Evolutionary conservation across 2,113 vertebrate genomes (phyloP).

Genomic region (Illadopsis cleaveri): DNA sequence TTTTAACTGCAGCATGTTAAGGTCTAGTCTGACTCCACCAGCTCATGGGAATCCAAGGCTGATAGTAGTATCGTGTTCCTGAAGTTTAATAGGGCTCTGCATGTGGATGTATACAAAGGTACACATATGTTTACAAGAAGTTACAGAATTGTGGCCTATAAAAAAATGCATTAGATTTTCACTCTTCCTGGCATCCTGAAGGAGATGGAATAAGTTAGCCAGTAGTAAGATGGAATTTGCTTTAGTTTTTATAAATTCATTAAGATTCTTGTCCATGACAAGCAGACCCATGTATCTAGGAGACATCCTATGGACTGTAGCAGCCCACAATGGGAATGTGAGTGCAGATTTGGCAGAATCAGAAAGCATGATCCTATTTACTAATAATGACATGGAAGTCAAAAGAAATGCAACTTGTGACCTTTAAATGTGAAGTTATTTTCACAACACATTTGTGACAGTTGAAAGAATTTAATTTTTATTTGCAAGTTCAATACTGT

Average conservation of each 20-base stretch:
- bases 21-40: neutral
- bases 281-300: neutral
- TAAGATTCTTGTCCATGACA: neutral
- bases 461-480: neutral
- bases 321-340: neutral
- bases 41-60: neutral
- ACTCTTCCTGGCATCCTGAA: neutral
- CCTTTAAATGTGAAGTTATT: neutral
- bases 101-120: neutral
- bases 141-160: neutral
- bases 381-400: neutral
- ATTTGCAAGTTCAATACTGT: neutral
- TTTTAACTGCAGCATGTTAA: neutral
- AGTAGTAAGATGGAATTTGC: neutral
- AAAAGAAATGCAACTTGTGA: neutral
- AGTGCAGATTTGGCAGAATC: neutral
- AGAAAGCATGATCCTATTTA: neutral
- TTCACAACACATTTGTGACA: neutral
- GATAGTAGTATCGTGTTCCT: neutral
- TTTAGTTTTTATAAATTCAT: neutral
- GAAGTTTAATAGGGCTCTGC: neutral
- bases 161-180: neutral
- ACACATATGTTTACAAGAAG: neutral
- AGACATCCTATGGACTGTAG: neutral
- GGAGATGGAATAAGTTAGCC: neutral